Conservation (phyloP, 2,888 invertebrate species). For the Scaptomyza cyrtandrae region DNA sequence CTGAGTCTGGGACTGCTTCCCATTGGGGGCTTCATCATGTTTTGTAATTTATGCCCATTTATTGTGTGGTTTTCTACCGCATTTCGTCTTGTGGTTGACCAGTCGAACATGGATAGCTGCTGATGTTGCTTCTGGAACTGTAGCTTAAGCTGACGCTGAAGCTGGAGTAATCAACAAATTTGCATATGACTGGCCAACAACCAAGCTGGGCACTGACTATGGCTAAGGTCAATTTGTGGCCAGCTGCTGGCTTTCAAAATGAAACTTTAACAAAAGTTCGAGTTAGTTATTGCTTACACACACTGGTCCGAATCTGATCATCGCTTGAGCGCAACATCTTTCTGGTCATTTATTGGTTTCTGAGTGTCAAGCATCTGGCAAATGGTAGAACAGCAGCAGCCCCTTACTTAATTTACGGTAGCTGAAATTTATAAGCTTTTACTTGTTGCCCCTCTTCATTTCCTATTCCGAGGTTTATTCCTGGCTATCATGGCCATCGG, state of each 20-base stretch:
- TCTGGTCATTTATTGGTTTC: conserved; percentile 25
- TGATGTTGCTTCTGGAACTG: conserved; percentile 19
- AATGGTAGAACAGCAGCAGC: conserved; percentile 5
- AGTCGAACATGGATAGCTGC: conserved; percentile 49
- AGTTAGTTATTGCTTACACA: conserved; percentile 38
- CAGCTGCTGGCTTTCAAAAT: conserved; percentile 63
- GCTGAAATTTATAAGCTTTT: conserved; percentile 9
- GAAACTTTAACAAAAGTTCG: conserved; percentile 34
- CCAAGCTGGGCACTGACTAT: conserved; percentile 15
- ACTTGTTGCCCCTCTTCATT: background rate
- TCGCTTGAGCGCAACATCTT: background rate
- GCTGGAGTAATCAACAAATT: conserved; percentile 64
- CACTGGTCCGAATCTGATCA: conserved; percentile 4
- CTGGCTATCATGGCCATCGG: background rate
- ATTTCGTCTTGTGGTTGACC: conserved; percentile 72
- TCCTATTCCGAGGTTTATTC: background rate
- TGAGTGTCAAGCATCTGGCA: conserved; percentile 28
- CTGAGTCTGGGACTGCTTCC: conserved; percentile 13
- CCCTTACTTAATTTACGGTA: background rate
- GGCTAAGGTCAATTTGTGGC: conserved; percentile 65
- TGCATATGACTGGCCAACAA: conserved; percentile 55
- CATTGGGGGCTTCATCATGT: conserved; percentile 63
- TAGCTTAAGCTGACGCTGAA: conserved; percentile 7
- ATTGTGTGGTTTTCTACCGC: conserved; percentile 76
- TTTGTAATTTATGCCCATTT: conserved; percentile 78